Base-by-base conservation (phyloP, 2,797 vertebrate species). In the Luscinia megarhynchos region DNA sequence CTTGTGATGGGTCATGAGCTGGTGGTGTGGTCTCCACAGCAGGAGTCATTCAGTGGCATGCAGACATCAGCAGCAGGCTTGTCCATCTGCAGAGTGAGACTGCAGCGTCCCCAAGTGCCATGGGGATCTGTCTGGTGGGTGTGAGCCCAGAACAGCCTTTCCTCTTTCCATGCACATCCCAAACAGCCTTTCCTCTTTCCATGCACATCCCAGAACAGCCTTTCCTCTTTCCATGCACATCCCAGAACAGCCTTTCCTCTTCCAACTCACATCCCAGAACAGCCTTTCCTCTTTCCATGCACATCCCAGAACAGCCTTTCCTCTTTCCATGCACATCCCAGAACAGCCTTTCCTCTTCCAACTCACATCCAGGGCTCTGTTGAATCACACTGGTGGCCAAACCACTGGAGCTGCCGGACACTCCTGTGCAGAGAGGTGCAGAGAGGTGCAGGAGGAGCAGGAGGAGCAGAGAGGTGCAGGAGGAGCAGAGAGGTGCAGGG, bases 1-100 rank as follows among this genome's bases (percentile, higher is more conserved):
- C 9, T 2, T 5, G 13, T 46, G 26, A 15, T 0, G 0, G 51
- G 3, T 55, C 58, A 23, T 38, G 55, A 54, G 38, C 62, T 45
- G 16, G 20, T 3, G 4, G 12, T 43, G 16, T 2, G 6, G 34
- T 41, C 29, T 30, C 54, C 27, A 3, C 34, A 57, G 50, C 38
- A 41, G 51, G 38, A 45, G 32, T n/a, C 13, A 26, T 38, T 64
- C 34, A 62, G 17, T 0, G 0, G 27, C 6, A 2, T 13, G 34
- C 32, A 38, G 45, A 11, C 26, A 34, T n/a, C 66, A 29, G 41
- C 16, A 76, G 23, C 54, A 68, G 45, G 18, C 43, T 89, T 32
- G 6, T 41, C 38, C 10, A 0, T 50, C 46, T 19, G 26, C 11
- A 14, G 50, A 36, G 48, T 22, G 34, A 85, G 43, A 64, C 29